These are phyloP conservation scores for Temnothorax unifasciatus DNA, from an alignment of 2,888 invertebrate species.

Conservation along the genomic window DNA sequence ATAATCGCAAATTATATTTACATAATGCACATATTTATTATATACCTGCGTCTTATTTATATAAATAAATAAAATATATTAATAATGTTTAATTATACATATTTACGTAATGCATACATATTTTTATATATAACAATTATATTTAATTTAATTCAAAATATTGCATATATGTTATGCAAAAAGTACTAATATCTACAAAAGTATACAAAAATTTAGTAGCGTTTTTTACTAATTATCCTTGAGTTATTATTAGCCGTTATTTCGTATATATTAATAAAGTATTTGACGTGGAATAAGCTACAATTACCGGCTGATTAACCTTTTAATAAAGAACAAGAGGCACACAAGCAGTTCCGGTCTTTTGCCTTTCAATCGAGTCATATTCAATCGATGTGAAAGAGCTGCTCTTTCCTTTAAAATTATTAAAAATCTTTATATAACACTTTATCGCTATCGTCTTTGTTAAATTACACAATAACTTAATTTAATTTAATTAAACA, in stretches of 20 bases:
- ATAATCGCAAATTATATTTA: neutral
- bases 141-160: neutral
- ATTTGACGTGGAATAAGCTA: slow-evolving; percentile 37
- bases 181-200: neutral
- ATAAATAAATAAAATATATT: neutral
- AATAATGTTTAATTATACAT: too few relatives aligned
- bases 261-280: slow-evolving; percentile 8
- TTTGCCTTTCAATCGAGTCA: slow-evolving; percentile 7
- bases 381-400: neutral
- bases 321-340: slow-evolving; percentile 11
- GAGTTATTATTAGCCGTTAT: slow-evolving; percentile 15
- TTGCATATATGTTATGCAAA: neutral
- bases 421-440: neutral
- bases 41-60: neutral
- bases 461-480: neutral
- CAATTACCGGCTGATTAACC: slow-evolving; percentile 35
- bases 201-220: neutral
- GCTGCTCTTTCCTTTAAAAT: neutral
- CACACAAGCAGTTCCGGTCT: slow-evolving; percentile 23
- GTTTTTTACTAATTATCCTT: slow-evolving; percentile 10
- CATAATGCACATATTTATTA: neutral
- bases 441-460: neutral
- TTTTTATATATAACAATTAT: neutral
- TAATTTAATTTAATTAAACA: neutral
- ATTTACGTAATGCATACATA: neutral